Conservation (phyloP, 2,888 invertebrate species). For the Schizaphis graminum region DNA sequence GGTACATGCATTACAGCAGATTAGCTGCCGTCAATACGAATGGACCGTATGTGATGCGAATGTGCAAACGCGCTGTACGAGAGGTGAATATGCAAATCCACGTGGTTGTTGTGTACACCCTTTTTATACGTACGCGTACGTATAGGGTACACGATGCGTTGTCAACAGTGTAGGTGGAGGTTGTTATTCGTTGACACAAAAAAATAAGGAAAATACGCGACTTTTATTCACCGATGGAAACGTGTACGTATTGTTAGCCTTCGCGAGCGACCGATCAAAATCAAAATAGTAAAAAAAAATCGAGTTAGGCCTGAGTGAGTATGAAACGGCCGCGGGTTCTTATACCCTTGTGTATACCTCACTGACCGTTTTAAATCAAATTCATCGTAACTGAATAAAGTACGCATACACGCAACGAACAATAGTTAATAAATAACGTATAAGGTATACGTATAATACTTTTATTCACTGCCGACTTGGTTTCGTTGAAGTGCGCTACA, state of each 20-base stretch:
- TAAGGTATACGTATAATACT: neutral
- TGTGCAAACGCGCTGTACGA: neutral
- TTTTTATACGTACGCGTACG: neutral
- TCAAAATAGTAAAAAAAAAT: neutral
- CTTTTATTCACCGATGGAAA: neutral
- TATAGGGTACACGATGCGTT: too few species aligned
- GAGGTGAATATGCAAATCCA: conserved; percentile 12
- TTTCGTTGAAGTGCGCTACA: neutral
- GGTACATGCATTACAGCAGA: conserved; percentile 34
- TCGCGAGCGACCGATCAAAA: neutral
- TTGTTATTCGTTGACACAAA: neutral
- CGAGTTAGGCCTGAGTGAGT: neutral
- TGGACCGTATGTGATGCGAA: conserved; percentile 48
- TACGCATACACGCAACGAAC: neutral
- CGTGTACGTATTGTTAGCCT: neutral
- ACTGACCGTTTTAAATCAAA: conserved; percentile 57
- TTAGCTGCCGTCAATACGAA: conserved; percentile 52
- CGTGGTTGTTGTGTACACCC: neutral
- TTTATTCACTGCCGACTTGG: neutral
- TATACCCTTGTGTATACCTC: neutral
- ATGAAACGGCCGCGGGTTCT: conserved; percentile 3
- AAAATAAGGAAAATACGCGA: neutral
- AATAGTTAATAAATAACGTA: neutral
- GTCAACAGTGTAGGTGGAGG: too few species aligned
- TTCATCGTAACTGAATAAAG: conserved; percentile 13